A percentile compares a stretch with the other conserved stretches of the same genome.
Conservation (phyloP, 2,113 vertebrate species). For the Actenoides hombroni region DNA sequence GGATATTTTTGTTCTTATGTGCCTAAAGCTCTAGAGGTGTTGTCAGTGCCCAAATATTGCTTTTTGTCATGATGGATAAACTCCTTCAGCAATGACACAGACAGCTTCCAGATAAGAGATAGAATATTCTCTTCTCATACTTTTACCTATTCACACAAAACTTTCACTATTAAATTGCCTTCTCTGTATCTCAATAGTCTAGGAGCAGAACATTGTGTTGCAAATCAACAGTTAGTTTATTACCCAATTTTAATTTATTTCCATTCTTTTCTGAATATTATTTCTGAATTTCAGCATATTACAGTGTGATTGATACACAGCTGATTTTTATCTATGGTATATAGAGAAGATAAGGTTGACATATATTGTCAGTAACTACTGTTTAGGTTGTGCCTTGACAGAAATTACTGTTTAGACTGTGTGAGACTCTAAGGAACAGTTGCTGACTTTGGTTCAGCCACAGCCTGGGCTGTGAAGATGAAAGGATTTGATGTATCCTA, state of each 20-base stretch:
- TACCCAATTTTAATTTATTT: background rate
- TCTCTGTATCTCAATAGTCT: background rate
- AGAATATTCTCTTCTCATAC: background rate
- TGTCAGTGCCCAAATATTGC: background rate
- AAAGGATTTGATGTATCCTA: fast-evolving
- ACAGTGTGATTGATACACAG: background rate
- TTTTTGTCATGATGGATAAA: background rate
- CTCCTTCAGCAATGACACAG: background rate
- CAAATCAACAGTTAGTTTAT: background rate
- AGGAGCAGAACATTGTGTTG: background rate
- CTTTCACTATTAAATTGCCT: background rate
- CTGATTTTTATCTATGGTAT: background rate
- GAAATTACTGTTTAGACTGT: background rate
- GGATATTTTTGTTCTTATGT: background rate
- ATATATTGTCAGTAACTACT: background rate
- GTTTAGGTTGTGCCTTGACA: background rate
- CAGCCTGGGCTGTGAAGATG: background rate
- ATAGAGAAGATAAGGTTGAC: background rate
- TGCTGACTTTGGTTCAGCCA: background rate
- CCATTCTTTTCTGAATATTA: background rate
- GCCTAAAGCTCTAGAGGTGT: background rate
- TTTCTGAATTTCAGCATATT: background rate
- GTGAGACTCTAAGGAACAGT: background rate
- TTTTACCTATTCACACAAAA: background rate
- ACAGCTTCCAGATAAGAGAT: background rate